Conservation (phyloP, 2,888 invertebrate genomes). For the Drosophila siamana region DNA sequence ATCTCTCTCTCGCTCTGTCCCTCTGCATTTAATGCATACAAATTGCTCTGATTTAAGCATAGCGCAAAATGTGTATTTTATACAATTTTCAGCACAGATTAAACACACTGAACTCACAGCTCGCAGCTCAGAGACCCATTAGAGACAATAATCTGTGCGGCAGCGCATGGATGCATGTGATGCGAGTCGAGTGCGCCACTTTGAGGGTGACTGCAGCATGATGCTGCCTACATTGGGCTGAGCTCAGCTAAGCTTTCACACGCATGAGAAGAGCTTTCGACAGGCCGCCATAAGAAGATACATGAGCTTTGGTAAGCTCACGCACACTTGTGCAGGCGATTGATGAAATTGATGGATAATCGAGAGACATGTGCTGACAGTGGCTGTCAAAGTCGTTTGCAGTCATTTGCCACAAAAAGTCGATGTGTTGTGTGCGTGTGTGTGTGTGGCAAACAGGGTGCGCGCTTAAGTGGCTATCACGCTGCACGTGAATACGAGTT, state of each 20-base stretch:
- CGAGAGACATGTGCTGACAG: constrained; percentile 34
- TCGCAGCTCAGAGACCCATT: background rate
- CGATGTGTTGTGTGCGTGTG: no score
- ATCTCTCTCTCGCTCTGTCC: constrained; percentile 24
- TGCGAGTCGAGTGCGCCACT: constrained; percentile 50
- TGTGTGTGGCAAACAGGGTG: constrained; percentile 9
- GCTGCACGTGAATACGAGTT: constrained; percentile 17
- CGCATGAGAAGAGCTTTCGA: constrained; percentile 2
- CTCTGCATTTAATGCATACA: constrained; percentile 79
- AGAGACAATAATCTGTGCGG: constrained; percentile 36
- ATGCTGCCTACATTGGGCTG: no score
- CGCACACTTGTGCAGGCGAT: constrained; percentile 15
- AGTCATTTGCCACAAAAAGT: no score
- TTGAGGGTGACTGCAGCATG: constrained; percentile 1
- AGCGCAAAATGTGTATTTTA: constrained; percentile 34
- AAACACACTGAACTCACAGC: constrained; percentile 37
- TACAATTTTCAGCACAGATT: constrained; percentile 64
- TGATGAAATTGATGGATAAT: constrained; percentile 14
- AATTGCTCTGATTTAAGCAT: constrained; percentile 71
- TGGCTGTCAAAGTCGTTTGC: constrained; percentile 34
- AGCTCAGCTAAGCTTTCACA: constrained; percentile 5
- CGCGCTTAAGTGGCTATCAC: constrained; percentile 45
- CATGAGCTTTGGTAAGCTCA: constrained; percentile 28
- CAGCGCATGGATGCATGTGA: constrained; percentile 45
- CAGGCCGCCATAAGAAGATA: background rate